phyloP scores from a whole-genome alignment of 1,140 invertebrate species.

The Hormaphis cornu region DNA sequence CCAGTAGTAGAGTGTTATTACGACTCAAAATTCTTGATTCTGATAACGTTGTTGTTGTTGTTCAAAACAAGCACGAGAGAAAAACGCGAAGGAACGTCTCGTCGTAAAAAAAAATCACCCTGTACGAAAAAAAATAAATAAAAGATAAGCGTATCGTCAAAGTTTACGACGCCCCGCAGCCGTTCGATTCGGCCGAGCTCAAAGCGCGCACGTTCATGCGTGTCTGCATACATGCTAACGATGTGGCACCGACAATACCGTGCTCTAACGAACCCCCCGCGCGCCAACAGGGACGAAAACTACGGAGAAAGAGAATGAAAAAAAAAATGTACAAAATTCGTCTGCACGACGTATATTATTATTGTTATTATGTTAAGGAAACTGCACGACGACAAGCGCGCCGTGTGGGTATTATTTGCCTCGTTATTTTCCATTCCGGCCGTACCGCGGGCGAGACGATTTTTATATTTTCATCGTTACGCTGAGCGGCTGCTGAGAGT shows the following conservation, averaged over 20 bases:
- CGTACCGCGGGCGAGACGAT: no score
- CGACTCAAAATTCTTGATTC: no score
- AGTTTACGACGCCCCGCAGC: not conserved
- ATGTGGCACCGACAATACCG: not conserved
- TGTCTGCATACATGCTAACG: not conserved
- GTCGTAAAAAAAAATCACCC: no score
- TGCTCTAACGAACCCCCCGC: constrained; percentile 7
- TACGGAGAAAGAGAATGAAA: not conserved
- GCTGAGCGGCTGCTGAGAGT: no score
- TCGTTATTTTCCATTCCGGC: constrained; percentile 25
- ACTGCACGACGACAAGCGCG: not conserved
- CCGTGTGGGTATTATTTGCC: not conserved
- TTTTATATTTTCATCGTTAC: no score
- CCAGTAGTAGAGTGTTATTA: no score
- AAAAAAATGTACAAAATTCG: not conserved
- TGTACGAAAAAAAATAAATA: not conserved
- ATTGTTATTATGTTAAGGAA: not conserved
- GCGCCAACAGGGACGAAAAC: not conserved
- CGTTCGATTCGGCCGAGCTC: not conserved
- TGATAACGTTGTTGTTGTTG: no score
- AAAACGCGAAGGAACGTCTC: no score
- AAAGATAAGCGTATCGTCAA: constrained; percentile 4
- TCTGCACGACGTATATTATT: no score
- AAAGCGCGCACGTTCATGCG: not conserved
- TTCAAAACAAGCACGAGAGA: no score